phyloP scores from a whole-genome alignment of 2,113 vertebrate genomes.

The Melanerpes aurifrons region DNA sequence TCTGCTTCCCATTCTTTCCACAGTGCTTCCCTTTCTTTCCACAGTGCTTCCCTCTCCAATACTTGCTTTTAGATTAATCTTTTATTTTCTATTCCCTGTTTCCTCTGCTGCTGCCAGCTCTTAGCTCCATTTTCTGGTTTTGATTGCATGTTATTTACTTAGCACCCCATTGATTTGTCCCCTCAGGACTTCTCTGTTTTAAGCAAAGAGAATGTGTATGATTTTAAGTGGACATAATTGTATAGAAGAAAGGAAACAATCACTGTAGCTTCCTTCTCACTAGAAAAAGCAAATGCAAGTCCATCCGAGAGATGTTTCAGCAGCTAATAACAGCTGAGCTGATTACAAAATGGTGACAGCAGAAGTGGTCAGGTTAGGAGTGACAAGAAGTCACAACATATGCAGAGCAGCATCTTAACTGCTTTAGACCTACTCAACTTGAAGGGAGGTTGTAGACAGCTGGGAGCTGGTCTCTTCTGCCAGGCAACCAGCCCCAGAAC shows the following conservation, averaged over 20 bases:
- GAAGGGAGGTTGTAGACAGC: no score
- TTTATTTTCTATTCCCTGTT: neutral
- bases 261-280: neutral
- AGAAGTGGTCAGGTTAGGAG: neutral
- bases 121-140: conserved; percentile 46
- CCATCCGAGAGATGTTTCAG: neutral
- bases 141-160: conserved; percentile 63
- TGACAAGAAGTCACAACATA: neutral
- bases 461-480: no score
- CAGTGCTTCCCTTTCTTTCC: no score
- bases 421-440: neutral
- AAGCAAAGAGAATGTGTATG: conserved; percentile 21
- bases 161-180: conserved; percentile 31
- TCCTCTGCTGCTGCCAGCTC: neutral
- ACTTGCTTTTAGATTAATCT: neutral
- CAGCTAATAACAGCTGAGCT: neutral
- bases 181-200: neutral
- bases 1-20: neutral
- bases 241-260: conserved; percentile 42
- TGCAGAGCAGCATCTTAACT: neutral
- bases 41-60: neutral
- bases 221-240: conserved; percentile 36
- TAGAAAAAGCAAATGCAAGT: neutral
- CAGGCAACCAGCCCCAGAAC: no score
- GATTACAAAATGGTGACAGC: neutral